Evolutionary conservation across 2,797 vertebrate species (phyloP), one percentile per base, ranked within the genome.

Genomic region (Strix occidentalis): DNA sequence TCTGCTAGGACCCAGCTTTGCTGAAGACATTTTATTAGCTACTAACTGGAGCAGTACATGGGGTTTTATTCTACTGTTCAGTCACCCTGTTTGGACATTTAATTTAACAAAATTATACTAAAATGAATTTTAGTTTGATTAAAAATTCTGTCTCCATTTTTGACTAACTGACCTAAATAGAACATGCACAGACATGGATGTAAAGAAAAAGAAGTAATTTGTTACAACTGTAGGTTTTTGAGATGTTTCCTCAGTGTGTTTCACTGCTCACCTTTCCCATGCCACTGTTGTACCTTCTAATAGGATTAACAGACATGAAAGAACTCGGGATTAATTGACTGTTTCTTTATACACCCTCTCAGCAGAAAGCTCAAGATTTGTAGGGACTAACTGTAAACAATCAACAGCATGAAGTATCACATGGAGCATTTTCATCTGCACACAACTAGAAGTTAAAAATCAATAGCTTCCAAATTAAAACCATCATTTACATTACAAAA

Each of bases 251-350:
- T 58, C 26, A 51, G 31, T 58, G 2, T 29, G 13, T 53, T 84
- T 84, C 68, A 41, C 20, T 19, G 45, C 10, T 10, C 45, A 46
- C 45, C 45, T 46, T 46, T 20, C 45, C 45, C 18, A 46, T 46
- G 18, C 45, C 41, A 24, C 13, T 45, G 24, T 29, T 53, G 33
- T 53, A 84, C 77, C 61, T 92, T 56, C 28, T 87, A 93, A 95
- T 60, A 64, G 84, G 87, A 96, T 96, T 92, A 96, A 87, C 13
- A 61, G 75, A 28, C 28, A 20, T 45, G 45, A 70, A 70, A 85
- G 81, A 63, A 84, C 0, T n/a, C 0, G 0, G 76, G 87, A 97
- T 96, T 93, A 95, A 57, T 41, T 79, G 46, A n/a, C 39, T 82
- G 90, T 23, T 78, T 23, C 86, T 66, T 92, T 93, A 92, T 82